phyloP scores from a whole-genome alignment of 2,113 vertebrate genomes.

The human region GRCh38 chrX:97709501-97710000 shows the following conservation, averaged over 20 bases:
- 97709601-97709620: neutral
- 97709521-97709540: neutral
- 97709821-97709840: neutral
- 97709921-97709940: neutral
- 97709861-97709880: neutral
- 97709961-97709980: neutral
- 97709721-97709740: neutral
- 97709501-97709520: neutral
- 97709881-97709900: neutral
- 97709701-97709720: neutral
- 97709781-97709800: neutral
- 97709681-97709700: neutral
- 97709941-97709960: neutral
- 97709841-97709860: neutral
- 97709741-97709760: neutral
- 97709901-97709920: neutral
- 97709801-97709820: neutral
- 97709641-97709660: neutral
- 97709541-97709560: neutral
- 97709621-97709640: neutral
- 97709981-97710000: neutral
- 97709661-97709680: neutral
- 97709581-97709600: neutral
- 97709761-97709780: neutral
- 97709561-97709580: too few species aligned